Evolutionary conservation across 35 echinoderm and acorn worm genomes (phyloP).

Genomic region (Strongylocentrotus purpuratus): DNA sequence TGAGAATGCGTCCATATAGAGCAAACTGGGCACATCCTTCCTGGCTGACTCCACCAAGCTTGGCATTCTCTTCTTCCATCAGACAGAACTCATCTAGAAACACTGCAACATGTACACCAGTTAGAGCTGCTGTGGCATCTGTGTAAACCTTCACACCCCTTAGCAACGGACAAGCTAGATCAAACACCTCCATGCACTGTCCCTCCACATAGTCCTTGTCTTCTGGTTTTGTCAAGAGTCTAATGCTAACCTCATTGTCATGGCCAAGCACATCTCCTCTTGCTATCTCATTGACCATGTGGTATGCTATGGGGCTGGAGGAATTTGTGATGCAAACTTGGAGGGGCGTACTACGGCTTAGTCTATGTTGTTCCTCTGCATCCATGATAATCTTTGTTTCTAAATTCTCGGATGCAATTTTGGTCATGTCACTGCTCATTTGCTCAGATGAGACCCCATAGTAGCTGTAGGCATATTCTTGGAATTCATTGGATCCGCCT

Average conservation of each 20-base stretch:
- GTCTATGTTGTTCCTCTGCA: constrained; percentile 70
- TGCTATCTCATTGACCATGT: constrained; percentile 84
- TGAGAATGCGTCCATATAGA: constrained; percentile 72
- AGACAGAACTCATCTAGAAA: constrained; percentile 81
- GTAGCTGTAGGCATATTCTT: constrained; percentile 92
- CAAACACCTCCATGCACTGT: constrained; percentile 75
- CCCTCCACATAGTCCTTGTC: constrained; percentile 59
- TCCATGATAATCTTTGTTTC: constrained; percentile 74
- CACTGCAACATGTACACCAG: constrained; percentile 70
- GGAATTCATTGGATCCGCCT: constrained; percentile 95
- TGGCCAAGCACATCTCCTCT: constrained; percentile 81
- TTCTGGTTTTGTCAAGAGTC: constrained; percentile 67
- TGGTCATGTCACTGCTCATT: constrained; percentile 87
- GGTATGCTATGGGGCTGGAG: constrained; percentile 71
- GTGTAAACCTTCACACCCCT: constrained; percentile 67
- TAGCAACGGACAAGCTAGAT: constrained; percentile 84
- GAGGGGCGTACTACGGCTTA: constrained; percentile 85
- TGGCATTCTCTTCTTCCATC: constrained; percentile 62
- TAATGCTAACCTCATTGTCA: constrained; percentile 69
- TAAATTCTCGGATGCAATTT: constrained; percentile 79
- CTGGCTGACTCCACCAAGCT: constrained; percentile 73
- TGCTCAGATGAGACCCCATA: constrained; percentile 84
- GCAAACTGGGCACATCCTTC: constrained; percentile 69
- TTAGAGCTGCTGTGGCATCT: constrained; percentile 72
- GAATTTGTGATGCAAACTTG: constrained; percentile 94